phyloP scores from a whole-genome alignment of 2,888 invertebrate species.

The Plagodis pulveraria region DNA sequence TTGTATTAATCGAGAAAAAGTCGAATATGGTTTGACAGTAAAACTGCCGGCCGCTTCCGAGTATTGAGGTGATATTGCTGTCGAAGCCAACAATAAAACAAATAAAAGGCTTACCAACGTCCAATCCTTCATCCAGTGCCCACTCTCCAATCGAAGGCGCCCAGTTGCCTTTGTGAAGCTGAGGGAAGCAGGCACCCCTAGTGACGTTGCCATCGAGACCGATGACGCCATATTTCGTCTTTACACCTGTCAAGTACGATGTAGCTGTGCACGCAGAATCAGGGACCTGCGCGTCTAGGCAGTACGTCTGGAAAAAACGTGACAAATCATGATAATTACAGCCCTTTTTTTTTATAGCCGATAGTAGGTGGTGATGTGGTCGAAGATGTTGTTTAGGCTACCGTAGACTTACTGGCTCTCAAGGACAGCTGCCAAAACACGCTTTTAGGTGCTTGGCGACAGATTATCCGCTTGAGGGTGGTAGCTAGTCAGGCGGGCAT shows the following conservation, averaged over 20 bases:
- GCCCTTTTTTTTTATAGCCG: no score
- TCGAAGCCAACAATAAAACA: background rate
- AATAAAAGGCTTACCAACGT: slow-evolving; percentile 65
- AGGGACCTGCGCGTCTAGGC: slow-evolving; percentile 88
- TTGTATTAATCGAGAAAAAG: no score
- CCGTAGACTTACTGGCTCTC: no score
- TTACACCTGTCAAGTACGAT: slow-evolving; percentile 89
- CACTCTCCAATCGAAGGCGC: slow-evolving; percentile 88
- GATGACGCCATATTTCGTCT: slow-evolving; percentile 88
- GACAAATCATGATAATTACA: background rate
- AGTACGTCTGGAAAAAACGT: slow-evolving; percentile 79
- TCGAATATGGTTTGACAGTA: no score
- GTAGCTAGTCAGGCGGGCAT: no score
- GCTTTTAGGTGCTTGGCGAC: no score
- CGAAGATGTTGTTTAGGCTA: no score
- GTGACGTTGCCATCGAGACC: slow-evolving; percentile 89
- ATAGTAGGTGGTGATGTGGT: no score
- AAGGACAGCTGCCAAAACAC: no score
- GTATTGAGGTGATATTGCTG: no score
- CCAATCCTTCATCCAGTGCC: slow-evolving; percentile 84
- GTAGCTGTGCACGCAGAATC: slow-evolving; percentile 91
- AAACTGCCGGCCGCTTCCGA: no score
- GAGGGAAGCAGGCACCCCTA: slow-evolving; percentile 86
- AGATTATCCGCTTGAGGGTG: no score
- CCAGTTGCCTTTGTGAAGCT: slow-evolving; percentile 84